These are phyloP conservation scores for Hippocampus zosterae DNA, from an alignment of 2,113 vertebrate genomes.

Conservation along the genomic window DNA sequence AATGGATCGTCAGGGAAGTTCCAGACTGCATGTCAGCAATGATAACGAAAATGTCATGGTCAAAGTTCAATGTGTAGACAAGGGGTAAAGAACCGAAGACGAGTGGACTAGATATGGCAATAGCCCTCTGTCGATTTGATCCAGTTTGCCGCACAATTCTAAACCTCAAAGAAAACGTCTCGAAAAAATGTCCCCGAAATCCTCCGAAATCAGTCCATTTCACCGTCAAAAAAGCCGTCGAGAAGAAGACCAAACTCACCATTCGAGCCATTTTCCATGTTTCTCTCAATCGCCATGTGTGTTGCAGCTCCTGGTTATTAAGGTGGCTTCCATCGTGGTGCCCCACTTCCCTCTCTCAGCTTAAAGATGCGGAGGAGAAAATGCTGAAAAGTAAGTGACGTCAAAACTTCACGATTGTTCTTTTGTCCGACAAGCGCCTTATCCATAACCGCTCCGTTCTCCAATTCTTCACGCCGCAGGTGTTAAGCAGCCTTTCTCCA, in stretches of 20 bases:
- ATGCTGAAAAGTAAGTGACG: constrained; percentile 86
- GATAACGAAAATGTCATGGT: constrained; percentile 31
- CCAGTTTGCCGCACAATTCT: neutral
- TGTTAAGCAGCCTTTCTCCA: constrained; percentile 76
- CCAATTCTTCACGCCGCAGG: constrained; percentile 55
- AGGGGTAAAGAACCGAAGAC: neutral
- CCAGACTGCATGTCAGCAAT: constrained; percentile 21
- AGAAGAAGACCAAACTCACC: neutral
- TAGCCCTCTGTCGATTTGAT: neutral
- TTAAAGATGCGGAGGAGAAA: constrained; percentile 89
- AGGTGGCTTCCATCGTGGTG: constrained; percentile 93
- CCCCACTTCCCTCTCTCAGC: constrained; percentile 82
- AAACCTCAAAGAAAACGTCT: neutral
- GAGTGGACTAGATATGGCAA: neutral
- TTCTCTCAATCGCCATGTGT: neutral
- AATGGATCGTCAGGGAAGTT: neutral
- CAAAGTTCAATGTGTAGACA: constrained; percentile 45
- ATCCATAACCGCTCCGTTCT: neutral
- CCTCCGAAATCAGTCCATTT: no score
- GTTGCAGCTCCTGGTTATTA: constrained; percentile 80
- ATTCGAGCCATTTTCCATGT: neutral
- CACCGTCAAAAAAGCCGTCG: no score
- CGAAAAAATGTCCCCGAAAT: no score
- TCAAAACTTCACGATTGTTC: neutral
- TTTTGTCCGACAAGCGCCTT: neutral